Evolutionary conservation across 1,140 invertebrate species (phyloP).

Genomic region (Choristoneura fumiferana): DNA sequence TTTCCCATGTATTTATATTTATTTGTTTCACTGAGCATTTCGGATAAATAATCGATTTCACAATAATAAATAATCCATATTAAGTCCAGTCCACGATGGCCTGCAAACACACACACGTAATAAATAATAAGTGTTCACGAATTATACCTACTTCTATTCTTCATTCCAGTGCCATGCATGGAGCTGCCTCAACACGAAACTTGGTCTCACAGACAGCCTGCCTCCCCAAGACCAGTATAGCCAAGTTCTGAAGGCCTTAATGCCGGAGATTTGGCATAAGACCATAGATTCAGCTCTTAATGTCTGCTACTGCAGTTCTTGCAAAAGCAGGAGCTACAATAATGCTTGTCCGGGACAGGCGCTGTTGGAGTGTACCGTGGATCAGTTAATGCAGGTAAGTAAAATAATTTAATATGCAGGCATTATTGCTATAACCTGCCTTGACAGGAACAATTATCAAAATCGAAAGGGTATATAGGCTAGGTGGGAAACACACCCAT

Average conservation of each 20-base stretch:
- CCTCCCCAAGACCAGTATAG: slow-evolving; percentile 35
- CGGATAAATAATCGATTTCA: too few species aligned
- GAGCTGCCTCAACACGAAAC: slow-evolving; percentile 49
- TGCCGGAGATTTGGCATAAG: slow-evolving; percentile 43
- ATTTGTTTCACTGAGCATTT: too few species aligned
- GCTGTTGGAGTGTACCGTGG: slow-evolving; percentile 52
- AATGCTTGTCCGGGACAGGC: slow-evolving; percentile 60
- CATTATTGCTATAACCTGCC: too few species aligned
- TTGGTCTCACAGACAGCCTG: slow-evolving; percentile 41
- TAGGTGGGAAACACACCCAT: too few species aligned
- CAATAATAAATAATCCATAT: too few species aligned
- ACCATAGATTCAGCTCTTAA: slow-evolving; percentile 33
- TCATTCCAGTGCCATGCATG: slow-evolving; percentile 56
- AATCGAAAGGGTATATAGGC: too few species aligned
- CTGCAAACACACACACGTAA: too few species aligned
- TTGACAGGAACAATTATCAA: too few species aligned
- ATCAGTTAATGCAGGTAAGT: slow-evolving; percentile 49
- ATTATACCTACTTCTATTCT: too few species aligned
- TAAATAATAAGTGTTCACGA: too few species aligned
- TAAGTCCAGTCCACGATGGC: too few species aligned
- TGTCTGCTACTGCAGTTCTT: slow-evolving; percentile 37
- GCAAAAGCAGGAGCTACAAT: slow-evolving; percentile 35
- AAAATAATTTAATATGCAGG: neutral
- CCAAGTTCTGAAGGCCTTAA: slow-evolving; percentile 21
- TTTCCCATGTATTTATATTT: too few species aligned